These are phyloP conservation scores for Hylaeus anthracinus DNA, from an alignment of 1,140 invertebrate species.

Conservation along the genomic window DNA sequence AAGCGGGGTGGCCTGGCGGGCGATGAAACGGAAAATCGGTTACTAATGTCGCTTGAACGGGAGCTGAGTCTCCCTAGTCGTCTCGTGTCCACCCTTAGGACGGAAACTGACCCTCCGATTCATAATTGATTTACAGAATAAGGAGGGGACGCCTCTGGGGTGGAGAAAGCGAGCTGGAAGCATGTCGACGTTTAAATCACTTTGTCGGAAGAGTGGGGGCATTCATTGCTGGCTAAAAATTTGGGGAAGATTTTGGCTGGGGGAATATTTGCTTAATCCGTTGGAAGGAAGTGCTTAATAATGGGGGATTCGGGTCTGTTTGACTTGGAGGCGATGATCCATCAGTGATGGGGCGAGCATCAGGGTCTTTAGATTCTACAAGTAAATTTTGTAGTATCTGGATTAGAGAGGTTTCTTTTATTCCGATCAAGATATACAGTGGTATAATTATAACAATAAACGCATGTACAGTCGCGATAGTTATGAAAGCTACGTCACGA, in stretches of 20 bases:
- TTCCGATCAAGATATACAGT: too few species aligned
- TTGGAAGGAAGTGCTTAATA: too few species aligned
- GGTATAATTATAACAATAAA: too few species aligned
- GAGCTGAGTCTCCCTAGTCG: background rate
- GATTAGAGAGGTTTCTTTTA: too few species aligned
- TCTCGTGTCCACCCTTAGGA: background rate
- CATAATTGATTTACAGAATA: conserved; percentile 22
- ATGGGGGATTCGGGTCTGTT: too few species aligned
- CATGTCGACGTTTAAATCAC: background rate
- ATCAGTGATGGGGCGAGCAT: too few species aligned
- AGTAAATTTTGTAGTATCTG: too few species aligned
- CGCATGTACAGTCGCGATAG: background rate
- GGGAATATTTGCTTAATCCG: too few species aligned
- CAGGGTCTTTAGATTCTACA: too few species aligned
- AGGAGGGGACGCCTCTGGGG: background rate
- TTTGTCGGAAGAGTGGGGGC: background rate
- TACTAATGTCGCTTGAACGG: conserved; percentile 37
- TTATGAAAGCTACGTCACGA: background rate
- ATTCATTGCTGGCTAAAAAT: background rate
- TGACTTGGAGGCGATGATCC: too few species aligned
- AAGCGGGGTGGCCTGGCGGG: conserved; percentile 9
- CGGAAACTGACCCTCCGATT: conserved; percentile 14
- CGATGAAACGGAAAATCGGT: conserved; percentile 51
- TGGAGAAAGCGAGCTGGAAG: background rate
- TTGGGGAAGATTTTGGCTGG: background rate